Base-by-base conservation (phyloP, 1,140 invertebrate species). In the Aporrectodea caliginosa region DNA sequence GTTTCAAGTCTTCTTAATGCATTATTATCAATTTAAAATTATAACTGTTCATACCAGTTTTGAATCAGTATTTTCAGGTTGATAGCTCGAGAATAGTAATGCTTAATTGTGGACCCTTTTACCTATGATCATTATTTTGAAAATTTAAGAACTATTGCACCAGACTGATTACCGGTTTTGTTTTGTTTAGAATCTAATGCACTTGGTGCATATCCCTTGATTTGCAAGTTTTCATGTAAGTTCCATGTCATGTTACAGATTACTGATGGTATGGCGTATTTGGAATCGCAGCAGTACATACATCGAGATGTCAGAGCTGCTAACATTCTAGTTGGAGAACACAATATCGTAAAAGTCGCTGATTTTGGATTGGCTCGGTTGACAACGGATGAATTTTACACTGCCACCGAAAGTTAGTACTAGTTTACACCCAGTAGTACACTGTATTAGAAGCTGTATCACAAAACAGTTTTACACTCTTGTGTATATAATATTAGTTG, bases 311-410 rank as follows among this genome's bases (percentile, higher is more conserved):
- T 88, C 30, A 77, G 87, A 79, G 87, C 87, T 27, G 87, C 87
- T 35, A 88, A 88, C 79, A 95, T 98, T 12, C 90, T 98, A 30
- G 97, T 99, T 80, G 96, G 95, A 33, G 95, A 97, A 83, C 96
- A 97, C 86, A 96, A 98, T 87, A 95, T 86, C 68, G 86, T 87
- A 0, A 98, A 90, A 90, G 97, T 98, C 82, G 98, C 95, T 84
- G 97, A 99, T 89, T 99, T 99, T 88, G 97, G 97, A 35, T 89
- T 99, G 71, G 96, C 97, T 2, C 91, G 97, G 82, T 75, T 87
- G 81, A 93, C 98, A 2, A 97, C 98, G 84, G 95, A 97, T 87
- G 96, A 76, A 22, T 30, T 80, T 0, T 80, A 80, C 70, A 30
- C 32, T 1, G 79, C 76, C 1, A 29, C 35, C 30, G 79, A 79